These are phyloP conservation scores for Nymphalis io DNA, from an alignment of 1,140 invertebrate species.

Conservation along the genomic window DNA sequence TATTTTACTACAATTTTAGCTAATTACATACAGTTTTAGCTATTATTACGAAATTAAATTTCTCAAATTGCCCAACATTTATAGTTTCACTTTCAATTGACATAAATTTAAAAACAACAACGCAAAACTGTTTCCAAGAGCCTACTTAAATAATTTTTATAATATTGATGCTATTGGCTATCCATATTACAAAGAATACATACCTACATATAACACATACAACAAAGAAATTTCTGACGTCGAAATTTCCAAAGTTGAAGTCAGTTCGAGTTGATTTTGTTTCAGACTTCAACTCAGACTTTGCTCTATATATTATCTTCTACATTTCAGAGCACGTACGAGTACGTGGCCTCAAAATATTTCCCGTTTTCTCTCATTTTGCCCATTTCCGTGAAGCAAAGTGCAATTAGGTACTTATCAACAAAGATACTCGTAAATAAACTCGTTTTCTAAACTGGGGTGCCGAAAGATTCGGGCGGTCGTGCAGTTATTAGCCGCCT, in stretches of 20 bases:
- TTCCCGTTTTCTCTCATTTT: conserved; percentile 44
- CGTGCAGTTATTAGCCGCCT: background rate
- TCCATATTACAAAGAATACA: too few species aligned
- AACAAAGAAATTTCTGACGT: background rate
- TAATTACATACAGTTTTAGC: too few species aligned
- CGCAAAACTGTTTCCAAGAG: too few species aligned
- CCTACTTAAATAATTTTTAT: too few species aligned
- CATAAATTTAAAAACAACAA: too few species aligned
- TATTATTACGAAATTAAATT: too few species aligned
- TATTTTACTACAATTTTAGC: too few species aligned
- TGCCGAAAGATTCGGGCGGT: conserved; percentile 6
- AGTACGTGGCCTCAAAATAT: conserved; percentile 49
- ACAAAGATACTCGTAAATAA: conserved; percentile 26
- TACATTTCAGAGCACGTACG: conserved; percentile 55
- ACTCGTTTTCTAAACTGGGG: conserved; percentile 31
- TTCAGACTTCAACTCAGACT: conserved; percentile 24
- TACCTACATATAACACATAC: too few species aligned
- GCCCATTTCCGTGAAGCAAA: conserved; percentile 55
- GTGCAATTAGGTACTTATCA: conserved; percentile 65
- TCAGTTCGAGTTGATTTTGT: conserved; percentile 35
- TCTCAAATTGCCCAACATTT: too few species aligned
- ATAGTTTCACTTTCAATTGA: too few species aligned
- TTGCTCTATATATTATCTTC: conserved; percentile 29
- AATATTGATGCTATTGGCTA: too few species aligned
- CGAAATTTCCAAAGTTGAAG: conserved; percentile 29